Conservation (phyloP, 2,797 vertebrate species). For the Poecilia gillii region DNA sequence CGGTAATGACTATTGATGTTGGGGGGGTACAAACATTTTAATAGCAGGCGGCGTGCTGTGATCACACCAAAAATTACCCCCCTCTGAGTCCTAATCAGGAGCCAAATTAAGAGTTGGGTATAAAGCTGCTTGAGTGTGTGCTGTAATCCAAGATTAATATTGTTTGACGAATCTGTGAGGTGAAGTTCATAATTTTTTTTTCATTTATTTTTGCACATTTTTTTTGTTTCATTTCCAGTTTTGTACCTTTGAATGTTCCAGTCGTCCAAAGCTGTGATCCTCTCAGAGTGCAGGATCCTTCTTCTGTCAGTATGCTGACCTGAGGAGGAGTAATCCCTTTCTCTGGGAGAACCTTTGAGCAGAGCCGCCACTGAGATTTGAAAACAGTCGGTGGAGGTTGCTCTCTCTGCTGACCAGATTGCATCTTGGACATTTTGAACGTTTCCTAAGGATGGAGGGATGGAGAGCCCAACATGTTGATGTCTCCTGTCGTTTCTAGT, state of each 20-base stretch:
- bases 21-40: constrained; percentile 36
- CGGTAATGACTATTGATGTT: constrained; percentile 22
- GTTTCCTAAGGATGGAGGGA: background rate
- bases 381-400: background rate
- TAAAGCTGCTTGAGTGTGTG: constrained; percentile 22
- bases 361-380: background rate
- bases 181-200: background rate
- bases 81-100: constrained; percentile 44
- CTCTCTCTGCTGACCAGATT: background rate
- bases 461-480: background rate
- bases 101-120: constrained; percentile 42
- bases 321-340: background rate
- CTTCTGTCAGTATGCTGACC: no score
- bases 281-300: background rate
- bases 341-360: background rate
- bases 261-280: background rate
- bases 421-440: background rate
- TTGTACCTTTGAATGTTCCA: background rate
- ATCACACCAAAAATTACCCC: constrained; percentile 26
- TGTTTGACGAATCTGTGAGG: constrained; percentile 24
- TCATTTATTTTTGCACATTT: background rate
- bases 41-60: constrained; percentile 44
- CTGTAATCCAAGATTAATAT: constrained; percentile 51
- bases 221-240: background rate
- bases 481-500: background rate